These are phyloP conservation scores for Bombus huntii DNA, from an alignment of 1,140 invertebrate genomes.

Conservation along the genomic window DNA sequence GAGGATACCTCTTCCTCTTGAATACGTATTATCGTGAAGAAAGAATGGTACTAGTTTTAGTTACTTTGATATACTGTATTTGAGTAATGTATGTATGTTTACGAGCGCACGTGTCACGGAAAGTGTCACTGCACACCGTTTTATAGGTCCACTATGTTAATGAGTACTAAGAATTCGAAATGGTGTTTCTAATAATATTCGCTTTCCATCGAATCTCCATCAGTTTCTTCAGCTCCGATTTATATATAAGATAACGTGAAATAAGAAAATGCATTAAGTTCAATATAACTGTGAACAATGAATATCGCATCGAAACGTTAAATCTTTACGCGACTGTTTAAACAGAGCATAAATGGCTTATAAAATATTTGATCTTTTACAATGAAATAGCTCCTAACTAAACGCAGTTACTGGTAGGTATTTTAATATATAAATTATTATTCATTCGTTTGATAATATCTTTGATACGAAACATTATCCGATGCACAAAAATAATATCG, in stretches of 20 bases:
- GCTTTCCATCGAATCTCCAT: neutral
- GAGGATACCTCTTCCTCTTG: neutral
- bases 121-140: neutral
- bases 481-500: neutral
- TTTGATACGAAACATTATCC: neutral
- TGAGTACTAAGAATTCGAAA: neutral
- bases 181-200: neutral
- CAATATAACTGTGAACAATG: too few relatives aligned
- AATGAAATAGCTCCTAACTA: too few relatives aligned
- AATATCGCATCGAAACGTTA: neutral
- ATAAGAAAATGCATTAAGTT: too few relatives aligned
- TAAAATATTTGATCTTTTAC: neutral
- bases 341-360: neutral
- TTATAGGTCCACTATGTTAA: neutral
- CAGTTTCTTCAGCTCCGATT: too few relatives aligned
- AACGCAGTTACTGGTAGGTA: too few relatives aligned
- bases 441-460: neutral
- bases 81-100: neutral
- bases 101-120: neutral
- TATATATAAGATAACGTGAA: too few relatives aligned
- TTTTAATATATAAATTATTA: neutral
- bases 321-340: neutral
- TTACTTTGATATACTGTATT: neutral
- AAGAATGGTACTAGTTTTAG: constrained; percentile 2
- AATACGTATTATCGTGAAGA: neutral